Evolutionary conservation across 2,888 invertebrate genomes (phyloP).

Genomic region (Agriopis aurantiaria): DNA sequence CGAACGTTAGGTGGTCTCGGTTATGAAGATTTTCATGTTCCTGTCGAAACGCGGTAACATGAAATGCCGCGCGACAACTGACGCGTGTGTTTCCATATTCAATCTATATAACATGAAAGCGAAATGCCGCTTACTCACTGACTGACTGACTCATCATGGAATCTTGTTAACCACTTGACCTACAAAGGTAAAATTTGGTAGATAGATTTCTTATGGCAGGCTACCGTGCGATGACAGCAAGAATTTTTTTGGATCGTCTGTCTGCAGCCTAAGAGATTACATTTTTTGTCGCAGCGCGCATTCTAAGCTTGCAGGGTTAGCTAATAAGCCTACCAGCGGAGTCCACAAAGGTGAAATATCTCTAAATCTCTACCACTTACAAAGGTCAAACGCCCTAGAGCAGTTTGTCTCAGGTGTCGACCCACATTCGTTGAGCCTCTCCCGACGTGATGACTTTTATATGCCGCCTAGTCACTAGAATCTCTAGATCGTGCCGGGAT

Average conservation of each 20-base stretch:
- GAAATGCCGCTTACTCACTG: too few relatives aligned
- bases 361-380: conserved; percentile 16
- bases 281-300: neutral
- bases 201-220: too few relatives aligned
- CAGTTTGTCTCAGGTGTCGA: conserved; percentile 23
- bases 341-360: conserved; percentile 15
- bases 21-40: conserved; percentile 16
- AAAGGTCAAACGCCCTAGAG: conserved; percentile 16
- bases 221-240: too few relatives aligned
- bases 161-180: too few relatives aligned
- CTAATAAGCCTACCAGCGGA: conserved; percentile 1
- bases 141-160: too few relatives aligned
- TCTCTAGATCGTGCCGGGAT: conserved; percentile 26
- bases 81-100: too few relatives aligned
- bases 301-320: conserved; percentile 1
- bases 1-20: conserved; percentile 7
- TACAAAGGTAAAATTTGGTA: too few relatives aligned
- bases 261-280: neutral
- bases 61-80: too few relatives aligned
- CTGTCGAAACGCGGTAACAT: neutral
- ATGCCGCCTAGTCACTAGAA: conserved; percentile 9
- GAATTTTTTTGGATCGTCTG: too few relatives aligned
- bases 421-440: conserved; percentile 20
- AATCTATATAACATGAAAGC: too few relatives aligned
- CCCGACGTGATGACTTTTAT: conserved; percentile 22